A percentile compares a stretch with the other conserved stretches of the same genome.
phyloP scores from a whole-genome alignment of 2,797 vertebrate species.

The Zalophus californianus region DNA sequence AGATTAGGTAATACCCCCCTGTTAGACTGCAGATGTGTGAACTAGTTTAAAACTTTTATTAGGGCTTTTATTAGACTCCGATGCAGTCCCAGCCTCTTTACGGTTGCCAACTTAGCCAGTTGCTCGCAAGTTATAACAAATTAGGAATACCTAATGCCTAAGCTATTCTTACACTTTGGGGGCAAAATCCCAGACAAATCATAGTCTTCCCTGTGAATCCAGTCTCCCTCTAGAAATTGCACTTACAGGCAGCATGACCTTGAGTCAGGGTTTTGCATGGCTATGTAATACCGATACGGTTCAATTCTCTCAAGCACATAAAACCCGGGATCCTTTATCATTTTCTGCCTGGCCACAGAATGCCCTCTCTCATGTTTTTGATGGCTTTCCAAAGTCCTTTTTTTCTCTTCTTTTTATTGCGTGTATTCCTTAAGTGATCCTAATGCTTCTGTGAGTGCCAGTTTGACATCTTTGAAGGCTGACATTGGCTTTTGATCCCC shows the following conservation, averaged over 20 bases:
- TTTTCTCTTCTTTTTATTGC: not conserved
- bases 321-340: slow-evolving; percentile 50
- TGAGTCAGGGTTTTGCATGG: slow-evolving; percentile 26
- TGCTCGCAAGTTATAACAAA: slow-evolving; percentile 85
- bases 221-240: slow-evolving; percentile 64
- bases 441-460: not conserved
- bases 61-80: slow-evolving; percentile 88
- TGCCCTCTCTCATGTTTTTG: not conserved
- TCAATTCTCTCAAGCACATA: slow-evolving; percentile 40
- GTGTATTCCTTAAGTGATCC: not conserved
- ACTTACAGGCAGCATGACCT: slow-evolving; percentile 34
- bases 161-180: slow-evolving; percentile 84
- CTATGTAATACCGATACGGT: slow-evolving; percentile 48
- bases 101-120: slow-evolving; percentile 84
- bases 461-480: not conserved
- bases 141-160: slow-evolving; percentile 88
- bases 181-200: slow-evolving; percentile 81
- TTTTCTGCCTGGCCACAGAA: slow-evolving; percentile 67
- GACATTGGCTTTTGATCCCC: not conserved
- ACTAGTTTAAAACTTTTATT: slow-evolving; percentile 90
- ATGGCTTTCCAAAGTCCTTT: not conserved
- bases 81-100: slow-evolving; percentile 85
- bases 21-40: slow-evolving; percentile 89
- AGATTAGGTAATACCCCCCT: slow-evolving; percentile 88
- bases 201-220: slow-evolving; percentile 75